These are phyloP conservation scores for Progne subis DNA, from an alignment of 2,113 vertebrate species.

Conservation along the genomic window DNA sequence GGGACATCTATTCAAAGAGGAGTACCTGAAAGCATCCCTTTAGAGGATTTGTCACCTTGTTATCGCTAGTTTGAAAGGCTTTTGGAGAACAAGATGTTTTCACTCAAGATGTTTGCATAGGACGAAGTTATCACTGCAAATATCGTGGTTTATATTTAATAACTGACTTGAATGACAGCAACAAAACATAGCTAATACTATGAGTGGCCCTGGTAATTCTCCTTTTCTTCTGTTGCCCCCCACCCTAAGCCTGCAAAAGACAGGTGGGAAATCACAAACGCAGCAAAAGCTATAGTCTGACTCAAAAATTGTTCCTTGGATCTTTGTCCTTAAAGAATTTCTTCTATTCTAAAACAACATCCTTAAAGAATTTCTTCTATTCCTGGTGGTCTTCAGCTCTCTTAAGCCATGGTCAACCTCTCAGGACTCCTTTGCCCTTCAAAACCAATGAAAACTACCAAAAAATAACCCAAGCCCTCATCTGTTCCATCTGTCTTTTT, in stretches of 20 bases:
- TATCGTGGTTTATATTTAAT: neutral
- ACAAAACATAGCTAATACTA: neutral
- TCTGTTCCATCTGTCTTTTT: neutral
- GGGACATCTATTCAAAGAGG: neutral
- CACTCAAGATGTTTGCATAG: neutral
- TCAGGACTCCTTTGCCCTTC: neutral
- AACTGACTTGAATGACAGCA: neutral
- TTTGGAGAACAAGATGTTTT: neutral
- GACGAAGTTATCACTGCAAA: neutral
- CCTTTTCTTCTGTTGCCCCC: neutral
- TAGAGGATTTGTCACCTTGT: conserved; percentile 15
- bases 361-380: neutral
- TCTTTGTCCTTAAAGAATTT: neutral
- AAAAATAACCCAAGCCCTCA: neutral
- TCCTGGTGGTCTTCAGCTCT: neutral
- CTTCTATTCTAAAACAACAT: neutral
- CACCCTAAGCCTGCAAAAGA: neutral
- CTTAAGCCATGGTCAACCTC: neutral
- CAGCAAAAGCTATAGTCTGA: neutral
- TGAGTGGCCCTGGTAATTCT: neutral
- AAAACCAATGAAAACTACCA: neutral
- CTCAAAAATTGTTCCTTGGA: neutral
- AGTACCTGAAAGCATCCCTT: conserved; percentile 23
- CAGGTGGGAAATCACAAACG: neutral
- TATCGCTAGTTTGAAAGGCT: conserved; percentile 8